Evolutionary conservation across 2,113 vertebrate species (phyloP), one percentile per base, ranked within the genome.

Genomic region (Dasyprocta punctata): DNA sequence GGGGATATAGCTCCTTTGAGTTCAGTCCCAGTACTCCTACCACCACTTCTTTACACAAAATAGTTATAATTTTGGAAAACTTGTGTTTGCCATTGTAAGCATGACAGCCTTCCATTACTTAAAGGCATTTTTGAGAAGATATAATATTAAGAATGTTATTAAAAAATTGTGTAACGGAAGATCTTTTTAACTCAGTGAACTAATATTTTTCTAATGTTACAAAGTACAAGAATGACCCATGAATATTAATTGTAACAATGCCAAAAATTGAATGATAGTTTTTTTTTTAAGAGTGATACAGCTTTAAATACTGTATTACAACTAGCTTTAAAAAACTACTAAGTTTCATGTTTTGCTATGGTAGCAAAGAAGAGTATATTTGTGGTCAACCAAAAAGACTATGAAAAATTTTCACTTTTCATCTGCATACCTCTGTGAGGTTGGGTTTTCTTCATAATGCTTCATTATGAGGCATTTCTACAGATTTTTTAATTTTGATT

Each of bases 21-120:
- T 33, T 80, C 26, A 49, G 5, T 78, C 75, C 47, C 44, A 49
- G 44, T 49, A 33, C 44, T 56, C n/a, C 41, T 44, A 73, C n/a
- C 10, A 30, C 71, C 11, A 75, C 71, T 44, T 4, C 22, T 24
- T 11, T 11, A 49, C 7, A 49, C 26, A 30, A 44, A 78, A 73
- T 94, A 96, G n/a, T 54, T 63, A 86, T 65, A 63, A 85, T 90
- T 96, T 94, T 82, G 82, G 63, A 56, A 90, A 90, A 86, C 44
- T 84, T 95, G 1, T 84, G 30, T 83, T 28, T 90, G 54, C 41
- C 13, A 0, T 90, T 92, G 38, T 95, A 65, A 82, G 28, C 28
- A 65, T 95, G 77, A 71, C 41, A 94, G 41, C 54, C 63, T 92
- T 17, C 19, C 33, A 44, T 94, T 61, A 49, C 4, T 89, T 71